A percentile compares a stretch with the other conserved stretches of the same genome.
Evolutionary conservation across 2,797 vertebrate genomes (phyloP).

Genomic region (Sebastes ruberrimus): DNA sequence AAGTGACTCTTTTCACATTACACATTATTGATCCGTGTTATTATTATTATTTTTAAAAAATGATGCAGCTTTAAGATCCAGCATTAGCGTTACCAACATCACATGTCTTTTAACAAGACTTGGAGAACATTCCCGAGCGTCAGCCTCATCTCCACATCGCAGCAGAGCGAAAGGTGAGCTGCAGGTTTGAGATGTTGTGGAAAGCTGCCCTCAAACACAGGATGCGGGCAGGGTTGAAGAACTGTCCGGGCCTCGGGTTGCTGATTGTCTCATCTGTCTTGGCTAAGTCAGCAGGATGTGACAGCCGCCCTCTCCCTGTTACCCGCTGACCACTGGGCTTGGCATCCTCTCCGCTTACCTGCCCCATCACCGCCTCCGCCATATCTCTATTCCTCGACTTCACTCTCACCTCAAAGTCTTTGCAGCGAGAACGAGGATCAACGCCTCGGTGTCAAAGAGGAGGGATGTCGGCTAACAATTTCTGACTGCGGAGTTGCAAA

Average conservation of each 20-base stretch:
- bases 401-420: constrained; percentile 66
- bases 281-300: constrained; percentile 76
- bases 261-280: constrained; percentile 80
- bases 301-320: constrained; percentile 74
- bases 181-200: constrained; percentile 62
- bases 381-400: constrained; percentile 59
- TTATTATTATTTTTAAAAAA: not conserved
- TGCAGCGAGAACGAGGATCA: constrained; percentile 87
- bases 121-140: not conserved
- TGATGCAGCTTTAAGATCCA: not conserved
- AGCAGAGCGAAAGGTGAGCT: constrained; percentile 43
- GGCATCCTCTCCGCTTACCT: constrained; percentile 75
- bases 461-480: constrained; percentile 63
- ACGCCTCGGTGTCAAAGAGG: constrained; percentile 81
- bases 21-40: not conserved
- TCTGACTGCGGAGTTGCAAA: constrained; percentile 83
- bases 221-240: constrained; percentile 58
- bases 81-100: not conserved
- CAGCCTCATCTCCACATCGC: constrained; percentile 5
- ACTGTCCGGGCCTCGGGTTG: constrained; percentile 68
- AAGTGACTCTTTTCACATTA: not conserved
- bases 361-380: constrained; percentile 69
- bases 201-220: constrained; percentile 65
- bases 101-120: not conserved
- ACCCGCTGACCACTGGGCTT: constrained; percentile 76